These are phyloP conservation scores for Delia radicum DNA, from an alignment of 1,140 invertebrate genomes.

Conservation along the genomic window DNA sequence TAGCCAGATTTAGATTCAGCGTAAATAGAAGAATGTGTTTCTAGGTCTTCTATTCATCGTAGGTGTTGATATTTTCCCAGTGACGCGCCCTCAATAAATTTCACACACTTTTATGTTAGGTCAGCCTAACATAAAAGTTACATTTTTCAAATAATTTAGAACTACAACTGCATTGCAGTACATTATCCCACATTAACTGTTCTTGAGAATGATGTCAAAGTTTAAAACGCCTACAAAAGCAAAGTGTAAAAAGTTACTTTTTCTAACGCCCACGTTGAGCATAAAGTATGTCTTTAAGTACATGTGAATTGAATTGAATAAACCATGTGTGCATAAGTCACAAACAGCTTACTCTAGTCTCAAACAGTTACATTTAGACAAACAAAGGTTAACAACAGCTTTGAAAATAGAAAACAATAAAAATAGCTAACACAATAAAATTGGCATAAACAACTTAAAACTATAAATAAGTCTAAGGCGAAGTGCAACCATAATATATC, in stretches of 20 bases:
- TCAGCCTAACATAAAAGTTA: no score
- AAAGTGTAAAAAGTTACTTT: slow-evolving; percentile 2
- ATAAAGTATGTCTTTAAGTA: neutral
- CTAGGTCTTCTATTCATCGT: no score
- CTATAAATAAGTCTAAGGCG: neutral
- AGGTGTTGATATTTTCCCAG: no score
- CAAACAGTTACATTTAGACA: neutral
- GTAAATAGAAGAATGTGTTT: no score
- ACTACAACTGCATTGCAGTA: neutral
- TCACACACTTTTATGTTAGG: no score
- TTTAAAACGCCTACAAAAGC: neutral
- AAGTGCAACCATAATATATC: neutral
- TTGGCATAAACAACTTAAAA: neutral
- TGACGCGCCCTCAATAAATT: no score
- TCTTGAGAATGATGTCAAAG: neutral
- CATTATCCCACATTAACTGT: neutral
- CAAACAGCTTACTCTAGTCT: no score
- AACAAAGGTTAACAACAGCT: neutral
- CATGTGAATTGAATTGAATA: neutral
- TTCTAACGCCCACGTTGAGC: neutral
- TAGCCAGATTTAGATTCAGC: no score
- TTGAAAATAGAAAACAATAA: neutral
- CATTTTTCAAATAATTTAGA: no score
- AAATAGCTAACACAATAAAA: neutral
- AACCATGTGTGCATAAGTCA: no score